A percentile compares a stretch with the other conserved stretches of the same genome.
These are phyloP conservation scores for Palaemon carinicauda DNA, from an alignment of 1,140 invertebrate species.

Conservation along the genomic window DNA sequence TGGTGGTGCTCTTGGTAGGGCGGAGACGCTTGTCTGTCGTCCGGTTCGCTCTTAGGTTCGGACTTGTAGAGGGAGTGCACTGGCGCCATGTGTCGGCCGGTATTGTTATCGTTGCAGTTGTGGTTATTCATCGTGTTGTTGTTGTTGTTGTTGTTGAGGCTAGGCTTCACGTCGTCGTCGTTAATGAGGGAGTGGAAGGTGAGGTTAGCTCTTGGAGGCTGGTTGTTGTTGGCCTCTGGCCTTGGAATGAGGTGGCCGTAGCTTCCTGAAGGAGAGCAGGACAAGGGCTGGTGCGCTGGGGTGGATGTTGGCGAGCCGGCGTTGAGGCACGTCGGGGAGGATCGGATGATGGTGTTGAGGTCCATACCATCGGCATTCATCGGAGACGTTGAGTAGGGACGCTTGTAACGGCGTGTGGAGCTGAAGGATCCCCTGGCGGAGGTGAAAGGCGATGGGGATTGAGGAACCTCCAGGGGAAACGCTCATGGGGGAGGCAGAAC, in stretches of 20 bases:
- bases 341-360: slow-evolving; percentile 49
- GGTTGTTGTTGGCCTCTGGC: slow-evolving; percentile 51
- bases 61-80: background rate
- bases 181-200: slow-evolving; percentile 29
- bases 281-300: background rate
- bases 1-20: background rate
- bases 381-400: slow-evolving; percentile 49
- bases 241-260: slow-evolving; percentile 53
- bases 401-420: slow-evolving; percentile 33
- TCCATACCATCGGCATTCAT: slow-evolving; percentile 47
- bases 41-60: background rate
- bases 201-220: slow-evolving; percentile 25
- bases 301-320: background rate
- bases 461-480: slow-evolving; percentile 49
- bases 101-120: slow-evolving; percentile 25
- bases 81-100: background rate
- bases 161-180: background rate
- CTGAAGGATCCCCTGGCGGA: slow-evolving; percentile 51
- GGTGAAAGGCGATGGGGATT: slow-evolving; percentile 50
- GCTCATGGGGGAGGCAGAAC: slow-evolving; percentile 53
- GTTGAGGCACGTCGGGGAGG: slow-evolving; percentile 51
- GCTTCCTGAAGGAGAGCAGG: slow-evolving; percentile 28
- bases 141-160: background rate
- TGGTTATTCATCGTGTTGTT: background rate
- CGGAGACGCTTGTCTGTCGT: background rate